Conservation (phyloP, 2,797 vertebrate species). For the Hydrophis major region DNA sequence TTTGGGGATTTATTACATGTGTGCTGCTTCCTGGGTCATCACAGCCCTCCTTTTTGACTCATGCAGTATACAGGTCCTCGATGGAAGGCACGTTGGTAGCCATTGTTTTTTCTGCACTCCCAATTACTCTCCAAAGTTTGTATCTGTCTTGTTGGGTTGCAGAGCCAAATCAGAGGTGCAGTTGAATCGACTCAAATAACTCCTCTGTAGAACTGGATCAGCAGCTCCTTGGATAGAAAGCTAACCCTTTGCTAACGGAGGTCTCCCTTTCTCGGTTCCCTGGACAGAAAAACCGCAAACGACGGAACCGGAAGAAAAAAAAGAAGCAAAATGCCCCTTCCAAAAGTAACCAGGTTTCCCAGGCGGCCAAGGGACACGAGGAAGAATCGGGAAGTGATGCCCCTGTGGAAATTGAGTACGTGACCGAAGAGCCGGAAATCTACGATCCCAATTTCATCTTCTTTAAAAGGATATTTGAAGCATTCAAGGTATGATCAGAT, state of each 20-base stretch:
- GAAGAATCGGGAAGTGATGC: constrained; percentile 56
- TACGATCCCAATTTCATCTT: constrained; percentile 92
- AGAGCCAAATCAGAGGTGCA: too few relatives aligned
- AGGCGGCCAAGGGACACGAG: constrained; percentile 70
- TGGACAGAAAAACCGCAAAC: constrained; percentile 83
- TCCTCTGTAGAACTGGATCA: too few relatives aligned
- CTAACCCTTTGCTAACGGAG: not conserved
- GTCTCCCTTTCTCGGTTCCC: not conserved
- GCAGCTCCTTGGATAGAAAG: not conserved
- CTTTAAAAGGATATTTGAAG: constrained; percentile 92
- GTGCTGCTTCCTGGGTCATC: too few relatives aligned
- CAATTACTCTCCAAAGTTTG: too few relatives aligned
- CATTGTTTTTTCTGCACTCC: too few relatives aligned
- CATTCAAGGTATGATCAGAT: constrained; percentile 81
- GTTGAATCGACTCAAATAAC: too few relatives aligned
- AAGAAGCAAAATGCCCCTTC: constrained; percentile 73
- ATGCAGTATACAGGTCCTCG: too few relatives aligned
- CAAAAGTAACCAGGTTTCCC: constrained; percentile 47
- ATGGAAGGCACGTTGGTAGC: too few relatives aligned
- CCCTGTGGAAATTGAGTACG: constrained; percentile 86
- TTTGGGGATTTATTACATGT: too few relatives aligned
- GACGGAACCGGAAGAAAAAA: constrained; percentile 88
- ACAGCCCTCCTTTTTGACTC: too few relatives aligned
- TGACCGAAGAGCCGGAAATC: constrained; percentile 88
- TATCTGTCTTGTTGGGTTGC: too few relatives aligned